Base-by-base conservation (phyloP, 23 tunicate genomes). In the Trididemnum clinides region DNA sequence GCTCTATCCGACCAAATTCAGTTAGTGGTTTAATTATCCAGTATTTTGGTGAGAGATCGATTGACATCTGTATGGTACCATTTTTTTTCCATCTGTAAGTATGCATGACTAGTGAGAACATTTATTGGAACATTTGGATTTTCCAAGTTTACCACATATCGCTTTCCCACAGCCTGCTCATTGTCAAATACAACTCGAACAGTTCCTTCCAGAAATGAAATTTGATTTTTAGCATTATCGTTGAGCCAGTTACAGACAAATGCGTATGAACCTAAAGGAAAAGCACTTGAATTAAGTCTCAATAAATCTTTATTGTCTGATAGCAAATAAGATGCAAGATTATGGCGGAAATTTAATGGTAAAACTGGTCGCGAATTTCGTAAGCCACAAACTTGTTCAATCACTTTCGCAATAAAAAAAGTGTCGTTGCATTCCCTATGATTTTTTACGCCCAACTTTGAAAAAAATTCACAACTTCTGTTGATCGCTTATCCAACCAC, bases 31-130 rank as follows among this genome's bases (percentile, higher is more conserved):
- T 66, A 29, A 66, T 3, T n/a, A 66, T 29, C 75, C 75, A 66
- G n/a, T 66, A 6, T 66, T 66, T 66, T 4, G 75, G 75, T 4
- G 75, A 66, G 2, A 29, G n/a, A 29, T 28, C 37, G n/a, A 15
- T 10, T 29, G 37, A 66, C 10, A 29, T 10, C n/a, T 6, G 75
- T 5, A 66, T 32, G 10, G 30, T 32, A 29, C 10, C 75, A 31
- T 29, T 10, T 3, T 31, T n/a, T 10, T 4, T 66, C 75, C 36
- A 66, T 66, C 31, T 66, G 37, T 15, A 30, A 66, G n/a, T 32
- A 66, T 10, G 75, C 75, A 31, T 66, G 37, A 31, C 75, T 66
- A 7, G 37, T 66, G 4, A 66, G 10, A 66, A 66, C 69, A 59
- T 26, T 21, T 18, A 21, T 19, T 18, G 75, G 75, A 4, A 23